phyloP scores from a whole-genome alignment of 2,888 invertebrate genomes.

The Cylloceria caligata region DNA sequence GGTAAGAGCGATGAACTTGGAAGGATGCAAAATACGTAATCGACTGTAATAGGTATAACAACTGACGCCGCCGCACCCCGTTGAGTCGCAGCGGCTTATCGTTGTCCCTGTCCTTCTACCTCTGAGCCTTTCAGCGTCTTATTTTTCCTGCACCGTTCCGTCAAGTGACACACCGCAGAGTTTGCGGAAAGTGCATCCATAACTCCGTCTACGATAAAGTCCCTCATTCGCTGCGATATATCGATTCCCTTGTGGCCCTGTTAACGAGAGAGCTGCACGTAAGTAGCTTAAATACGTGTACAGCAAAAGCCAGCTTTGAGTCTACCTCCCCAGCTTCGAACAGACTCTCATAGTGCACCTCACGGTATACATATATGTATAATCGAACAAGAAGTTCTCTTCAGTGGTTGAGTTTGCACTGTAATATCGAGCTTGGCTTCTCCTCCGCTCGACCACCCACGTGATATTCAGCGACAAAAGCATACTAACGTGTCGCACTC shows the following conservation, averaged over 20 bases:
- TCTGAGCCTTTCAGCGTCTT: slow-evolving; percentile 31
- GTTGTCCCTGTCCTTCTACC: background rate
- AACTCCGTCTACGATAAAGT: slow-evolving; percentile 18
- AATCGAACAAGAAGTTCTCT: slow-evolving; percentile 59
- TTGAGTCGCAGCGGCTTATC: slow-evolving; percentile 7
- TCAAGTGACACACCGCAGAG: slow-evolving; percentile 32
- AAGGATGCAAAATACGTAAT: slow-evolving; percentile 23
- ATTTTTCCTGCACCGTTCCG: background rate
- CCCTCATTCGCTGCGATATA: slow-evolving; percentile 12
- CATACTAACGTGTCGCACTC: background rate
- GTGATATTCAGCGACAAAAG: slow-evolving; percentile 38
- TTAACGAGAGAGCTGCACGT: slow-evolving; percentile 57
- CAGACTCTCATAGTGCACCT: slow-evolving; percentile 26
- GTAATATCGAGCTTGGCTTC: slow-evolving; percentile 52
- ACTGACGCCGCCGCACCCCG: background rate
- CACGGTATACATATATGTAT: background rate
- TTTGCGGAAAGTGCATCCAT: slow-evolving; percentile 32
- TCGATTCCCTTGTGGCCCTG: slow-evolving; percentile 58
- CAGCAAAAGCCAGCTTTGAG: slow-evolving; percentile 39
- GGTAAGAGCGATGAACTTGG: background rate
- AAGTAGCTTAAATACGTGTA: slow-evolving; percentile 67
- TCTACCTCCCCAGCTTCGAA: background rate
- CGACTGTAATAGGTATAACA: slow-evolving; percentile 27
- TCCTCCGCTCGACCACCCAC: background rate
- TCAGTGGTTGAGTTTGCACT: slow-evolving; percentile 35